phyloP scores from a whole-genome alignment of 2,797 vertebrate genomes.

The Channa striata region DNA sequence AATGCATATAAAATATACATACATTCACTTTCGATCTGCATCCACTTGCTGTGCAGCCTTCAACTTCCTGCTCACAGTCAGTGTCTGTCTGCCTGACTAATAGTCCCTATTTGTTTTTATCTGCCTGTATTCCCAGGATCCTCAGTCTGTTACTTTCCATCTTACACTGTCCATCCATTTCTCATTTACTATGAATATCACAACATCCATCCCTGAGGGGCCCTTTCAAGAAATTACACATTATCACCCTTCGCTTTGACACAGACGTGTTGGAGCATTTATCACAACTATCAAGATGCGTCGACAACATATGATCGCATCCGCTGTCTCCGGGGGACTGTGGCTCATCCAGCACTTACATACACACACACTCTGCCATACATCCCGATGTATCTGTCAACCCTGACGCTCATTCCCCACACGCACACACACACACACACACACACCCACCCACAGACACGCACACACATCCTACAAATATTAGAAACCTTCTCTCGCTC shows the following conservation, averaged over 20 bases:
- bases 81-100: constrained; percentile 58
- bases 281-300: constrained; percentile 76
- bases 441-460: background rate
- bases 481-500: constrained; percentile 40
- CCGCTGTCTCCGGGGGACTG: constrained; percentile 35
- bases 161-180: constrained; percentile 64
- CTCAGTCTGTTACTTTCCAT: constrained; percentile 31
- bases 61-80: constrained; percentile 5
- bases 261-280: constrained; percentile 75
- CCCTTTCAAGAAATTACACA: constrained; percentile 75
- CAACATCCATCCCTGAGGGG: constrained; percentile 65
- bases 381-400: constrained; percentile 56
- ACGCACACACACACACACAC: constrained; percentile 13
- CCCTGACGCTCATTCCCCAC: constrained; percentile 19
- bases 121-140: constrained; percentile 48
- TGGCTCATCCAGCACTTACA: constrained; percentile 29
- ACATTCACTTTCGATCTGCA: constrained; percentile 4
- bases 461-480: constrained; percentile 24
- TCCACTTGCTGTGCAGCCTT: constrained; percentile 8
- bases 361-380: constrained; percentile 43
- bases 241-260: constrained; percentile 73
- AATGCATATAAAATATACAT: background rate
- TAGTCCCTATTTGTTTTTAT: constrained; percentile 61
- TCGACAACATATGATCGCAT: constrained; percentile 70
- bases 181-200: constrained; percentile 76